Percentiles rank a stretch among this genome's conserved stretches.
phyloP scores from a whole-genome alignment of 2,797 vertebrate genomes.

The Hoplostethus atlanticus region DNA sequence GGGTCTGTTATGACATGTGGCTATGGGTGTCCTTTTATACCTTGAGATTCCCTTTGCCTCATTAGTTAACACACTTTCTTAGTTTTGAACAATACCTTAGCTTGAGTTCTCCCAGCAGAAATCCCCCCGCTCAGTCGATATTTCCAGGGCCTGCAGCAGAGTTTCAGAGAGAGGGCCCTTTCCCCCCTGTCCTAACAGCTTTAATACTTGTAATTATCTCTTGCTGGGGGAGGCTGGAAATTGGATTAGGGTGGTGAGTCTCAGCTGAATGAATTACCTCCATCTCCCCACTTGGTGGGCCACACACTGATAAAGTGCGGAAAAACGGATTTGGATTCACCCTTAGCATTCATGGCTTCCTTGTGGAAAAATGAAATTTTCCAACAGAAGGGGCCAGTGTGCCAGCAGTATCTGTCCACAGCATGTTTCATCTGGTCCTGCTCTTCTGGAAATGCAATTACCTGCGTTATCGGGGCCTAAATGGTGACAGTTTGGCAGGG shows the following conservation, averaged over 20 bases:
- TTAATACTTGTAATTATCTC: constrained; percentile 96
- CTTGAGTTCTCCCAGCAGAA: constrained; percentile 86
- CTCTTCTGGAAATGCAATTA: constrained; percentile 93
- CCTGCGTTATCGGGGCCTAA: constrained; percentile 91
- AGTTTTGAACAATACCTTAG: constrained; percentile 89
- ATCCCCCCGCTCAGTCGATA: constrained; percentile 80
- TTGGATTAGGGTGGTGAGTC: constrained; percentile 95
- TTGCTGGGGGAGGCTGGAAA: constrained; percentile 93
- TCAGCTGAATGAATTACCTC: constrained; percentile 93
- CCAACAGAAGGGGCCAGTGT: constrained; percentile 92
- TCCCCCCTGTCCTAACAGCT: constrained; percentile 86
- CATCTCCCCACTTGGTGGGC: constrained; percentile 95
- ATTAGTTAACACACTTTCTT: constrained; percentile 90
- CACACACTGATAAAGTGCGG: constrained; percentile 92
- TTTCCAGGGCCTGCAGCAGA: constrained; percentile 83
- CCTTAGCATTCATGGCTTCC: constrained; percentile 93
- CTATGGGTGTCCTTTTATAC: constrained; percentile 84
- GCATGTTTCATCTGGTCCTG: constrained; percentile 92
- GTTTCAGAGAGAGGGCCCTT: constrained; percentile 80
- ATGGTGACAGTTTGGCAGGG: constrained; percentile 90
- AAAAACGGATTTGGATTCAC: constrained; percentile 93
- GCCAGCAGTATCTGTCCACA: constrained; percentile 91
- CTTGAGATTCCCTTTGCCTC: constrained; percentile 86
- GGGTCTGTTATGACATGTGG: constrained; percentile 83
- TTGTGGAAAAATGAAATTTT: constrained; percentile 95